A percentile compares a stretch with the other conserved stretches of the same genome.
Conservation (phyloP, 2,888 invertebrate species). For the Macrophya annulata region DNA sequence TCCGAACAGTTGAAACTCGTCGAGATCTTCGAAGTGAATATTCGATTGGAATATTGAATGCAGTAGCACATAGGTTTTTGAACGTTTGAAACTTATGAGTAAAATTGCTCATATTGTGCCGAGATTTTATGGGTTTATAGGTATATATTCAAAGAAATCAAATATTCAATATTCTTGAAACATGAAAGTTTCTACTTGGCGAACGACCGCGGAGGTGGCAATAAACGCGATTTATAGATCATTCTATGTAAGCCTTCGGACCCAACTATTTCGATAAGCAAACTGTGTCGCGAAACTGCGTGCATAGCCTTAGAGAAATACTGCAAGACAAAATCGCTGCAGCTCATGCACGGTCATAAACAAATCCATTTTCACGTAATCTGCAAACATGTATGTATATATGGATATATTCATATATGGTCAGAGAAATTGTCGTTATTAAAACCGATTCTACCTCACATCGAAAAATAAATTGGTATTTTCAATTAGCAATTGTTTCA, state of each 20-base stretch:
- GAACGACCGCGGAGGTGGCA: background rate
- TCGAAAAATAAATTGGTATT: conserved; percentile 42
- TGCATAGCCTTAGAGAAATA: background rate
- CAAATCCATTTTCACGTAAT: background rate
- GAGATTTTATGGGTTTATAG: background rate
- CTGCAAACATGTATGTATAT: background rate
- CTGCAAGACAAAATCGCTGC: background rate
- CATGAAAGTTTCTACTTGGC: conserved; percentile 35
- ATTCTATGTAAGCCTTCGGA: conserved; percentile 15
- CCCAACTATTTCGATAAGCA: conserved; percentile 46
- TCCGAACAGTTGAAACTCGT: background rate
- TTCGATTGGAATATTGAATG: conserved; percentile 9
- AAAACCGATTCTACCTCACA: background rate
- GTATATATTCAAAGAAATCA: conserved; percentile 31
- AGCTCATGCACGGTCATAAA: background rate
- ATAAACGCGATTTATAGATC: conserved; percentile 40
- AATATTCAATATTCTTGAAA: conserved; percentile 42
- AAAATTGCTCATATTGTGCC: conserved; percentile 37
- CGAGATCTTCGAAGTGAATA: background rate
- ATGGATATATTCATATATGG: background rate
- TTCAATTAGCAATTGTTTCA: conserved; percentile 39
- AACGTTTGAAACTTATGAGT: conserved; percentile 33
- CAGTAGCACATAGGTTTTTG: conserved; percentile 15
- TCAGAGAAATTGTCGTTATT: background rate
- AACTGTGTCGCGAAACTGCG: conserved; percentile 25